phyloP scores from a whole-genome alignment of 2,113 vertebrate species.

The Sarotherodon lohbergeri region DNA sequence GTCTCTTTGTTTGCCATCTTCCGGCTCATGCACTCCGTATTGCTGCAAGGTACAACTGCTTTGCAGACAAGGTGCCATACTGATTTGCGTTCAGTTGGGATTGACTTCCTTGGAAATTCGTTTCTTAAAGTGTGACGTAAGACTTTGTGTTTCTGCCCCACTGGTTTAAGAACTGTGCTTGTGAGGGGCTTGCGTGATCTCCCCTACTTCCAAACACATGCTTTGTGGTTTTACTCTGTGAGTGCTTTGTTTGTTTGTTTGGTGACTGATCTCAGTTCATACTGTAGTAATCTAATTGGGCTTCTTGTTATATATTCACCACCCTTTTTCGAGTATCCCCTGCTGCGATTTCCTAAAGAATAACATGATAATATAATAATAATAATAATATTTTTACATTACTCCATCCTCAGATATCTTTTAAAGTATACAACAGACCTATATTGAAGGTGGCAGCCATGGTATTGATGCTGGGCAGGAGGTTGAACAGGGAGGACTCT shows the following conservation, averaged over 20 bases:
- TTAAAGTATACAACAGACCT: neutral
- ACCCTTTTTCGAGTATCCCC: neutral
- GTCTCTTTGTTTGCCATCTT: constrained; percentile 12
- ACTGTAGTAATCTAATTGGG: neutral
- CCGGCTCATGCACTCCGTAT: neutral
- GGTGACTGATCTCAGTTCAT: neutral
- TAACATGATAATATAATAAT: neutral
- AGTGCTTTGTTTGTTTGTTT: neutral
- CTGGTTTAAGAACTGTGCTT: neutral
- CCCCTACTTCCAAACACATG: neutral
- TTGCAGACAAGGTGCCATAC: neutral
- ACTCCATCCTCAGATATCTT: neutral
- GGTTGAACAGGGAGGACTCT: constrained; percentile 91
- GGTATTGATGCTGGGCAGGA: constrained; percentile 96
- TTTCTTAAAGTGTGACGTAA: neutral
- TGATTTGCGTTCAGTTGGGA: neutral
- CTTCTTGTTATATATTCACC: neutral
- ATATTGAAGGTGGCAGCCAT: constrained; percentile 78
- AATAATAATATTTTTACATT: neutral
- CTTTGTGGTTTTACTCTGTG: neutral
- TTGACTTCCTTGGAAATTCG: neutral
- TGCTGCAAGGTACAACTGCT: constrained; percentile 46
- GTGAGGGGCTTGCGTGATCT: neutral
- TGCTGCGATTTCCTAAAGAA: neutral
- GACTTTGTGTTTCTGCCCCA: neutral